Conservation (phyloP, 2,888 invertebrate genomes). For the Epirrita christyi region DNA sequence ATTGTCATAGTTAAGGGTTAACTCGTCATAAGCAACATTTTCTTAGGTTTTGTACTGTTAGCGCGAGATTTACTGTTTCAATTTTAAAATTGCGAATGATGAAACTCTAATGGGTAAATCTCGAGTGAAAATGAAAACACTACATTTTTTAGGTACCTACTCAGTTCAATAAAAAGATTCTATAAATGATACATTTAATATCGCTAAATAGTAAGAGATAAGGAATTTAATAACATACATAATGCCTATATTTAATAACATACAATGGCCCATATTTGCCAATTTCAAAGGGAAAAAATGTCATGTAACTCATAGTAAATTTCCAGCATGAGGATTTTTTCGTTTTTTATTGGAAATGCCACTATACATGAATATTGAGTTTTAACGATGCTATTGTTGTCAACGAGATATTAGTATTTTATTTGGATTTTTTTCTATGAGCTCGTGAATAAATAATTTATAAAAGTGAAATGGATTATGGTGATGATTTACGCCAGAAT, state of each 20-base stretch:
- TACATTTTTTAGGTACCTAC: too few relatives aligned
- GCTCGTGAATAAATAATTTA: too few relatives aligned
- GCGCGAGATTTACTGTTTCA: too few relatives aligned
- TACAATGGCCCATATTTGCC: constrained; percentile 28
- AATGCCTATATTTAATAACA: constrained; percentile 23
- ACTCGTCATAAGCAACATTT: too few relatives aligned
- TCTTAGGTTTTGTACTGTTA: too few relatives aligned
- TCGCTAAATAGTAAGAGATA: constrained; percentile 31
- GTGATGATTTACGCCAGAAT: too few relatives aligned
- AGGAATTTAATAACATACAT: constrained; percentile 39
- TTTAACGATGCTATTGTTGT: not conserved
- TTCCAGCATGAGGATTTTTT: constrained; percentile 29
- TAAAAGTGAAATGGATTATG: too few relatives aligned
- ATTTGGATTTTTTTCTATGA: too few relatives aligned
- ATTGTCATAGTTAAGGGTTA: too few relatives aligned
- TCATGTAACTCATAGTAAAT: constrained; percentile 30
- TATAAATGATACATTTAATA: constrained; percentile 7
- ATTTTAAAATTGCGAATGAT: too few relatives aligned
- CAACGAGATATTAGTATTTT: not conserved
- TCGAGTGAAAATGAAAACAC: too few relatives aligned
- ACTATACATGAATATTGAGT: not conserved
- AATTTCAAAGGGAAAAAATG: constrained; percentile 38
- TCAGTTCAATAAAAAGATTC: not conserved
- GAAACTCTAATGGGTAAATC: too few relatives aligned
- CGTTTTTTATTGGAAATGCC: constrained; percentile 36